Evolutionary conservation across 2,888 invertebrate genomes (phyloP).

Genomic region (Gastracanthus pulcherrimus): DNA sequence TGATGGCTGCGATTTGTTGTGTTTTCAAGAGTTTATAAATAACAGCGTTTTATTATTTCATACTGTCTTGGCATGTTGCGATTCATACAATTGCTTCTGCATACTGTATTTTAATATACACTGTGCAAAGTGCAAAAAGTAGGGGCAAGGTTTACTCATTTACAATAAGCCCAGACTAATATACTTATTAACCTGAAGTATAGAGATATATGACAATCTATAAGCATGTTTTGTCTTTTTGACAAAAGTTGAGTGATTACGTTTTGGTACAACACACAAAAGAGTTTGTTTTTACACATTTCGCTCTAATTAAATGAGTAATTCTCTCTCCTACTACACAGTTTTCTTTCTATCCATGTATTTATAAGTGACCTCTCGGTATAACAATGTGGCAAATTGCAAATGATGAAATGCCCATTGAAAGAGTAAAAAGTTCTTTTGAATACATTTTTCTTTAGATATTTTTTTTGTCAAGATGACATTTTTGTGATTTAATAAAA

Average conservation of each 20-base stretch:
- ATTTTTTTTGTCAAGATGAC: not conserved
- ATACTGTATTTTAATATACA: slow-evolving; percentile 57
- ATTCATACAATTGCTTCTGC: slow-evolving; percentile 59
- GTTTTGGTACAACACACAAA: too few species aligned
- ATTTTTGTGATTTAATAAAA: too few species aligned
- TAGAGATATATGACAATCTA: not conserved
- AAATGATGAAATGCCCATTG: not conserved
- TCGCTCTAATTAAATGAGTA: slow-evolving; percentile 65
- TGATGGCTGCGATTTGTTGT: slow-evolving; percentile 76
- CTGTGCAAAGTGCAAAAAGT: slow-evolving; percentile 29
- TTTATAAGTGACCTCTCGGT: slow-evolving; percentile 28
- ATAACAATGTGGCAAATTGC: slow-evolving; percentile 38
- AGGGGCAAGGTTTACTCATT: slow-evolving; percentile 66
- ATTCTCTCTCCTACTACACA: slow-evolving; percentile 49
- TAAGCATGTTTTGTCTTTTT: not conserved
- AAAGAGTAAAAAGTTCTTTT: not conserved
- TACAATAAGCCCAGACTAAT: slow-evolving; percentile 56
- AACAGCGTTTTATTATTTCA: slow-evolving; percentile 73
- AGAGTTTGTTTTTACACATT: not conserved
- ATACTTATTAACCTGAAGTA: not conserved
- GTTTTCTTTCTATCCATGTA: slow-evolving; percentile 38
- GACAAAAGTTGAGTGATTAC: not conserved
- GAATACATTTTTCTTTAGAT: not conserved
- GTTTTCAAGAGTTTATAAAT: slow-evolving; percentile 76
- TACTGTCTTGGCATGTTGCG: slow-evolving; percentile 74